Conservation (phyloP, 2,113 vertebrate genomes). For the Rallus limicola region DNA sequence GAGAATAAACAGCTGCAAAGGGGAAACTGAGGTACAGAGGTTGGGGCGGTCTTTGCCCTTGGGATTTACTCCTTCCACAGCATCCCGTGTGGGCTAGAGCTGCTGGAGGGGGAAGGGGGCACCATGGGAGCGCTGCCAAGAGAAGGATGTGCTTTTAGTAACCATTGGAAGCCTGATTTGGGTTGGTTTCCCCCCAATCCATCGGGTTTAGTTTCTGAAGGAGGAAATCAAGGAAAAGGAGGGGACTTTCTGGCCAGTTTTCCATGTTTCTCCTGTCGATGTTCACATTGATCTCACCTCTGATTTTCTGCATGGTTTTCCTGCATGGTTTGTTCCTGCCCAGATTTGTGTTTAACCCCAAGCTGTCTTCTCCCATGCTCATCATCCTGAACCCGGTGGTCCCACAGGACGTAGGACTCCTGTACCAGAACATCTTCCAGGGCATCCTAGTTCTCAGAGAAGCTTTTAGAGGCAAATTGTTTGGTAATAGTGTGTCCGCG, state of each 20-base stretch:
- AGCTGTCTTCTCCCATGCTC: conserved; percentile 29
- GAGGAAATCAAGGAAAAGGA: too few relatives aligned
- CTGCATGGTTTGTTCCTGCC: conserved; percentile 38
- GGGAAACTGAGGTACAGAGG: not conserved
- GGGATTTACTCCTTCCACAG: not conserved
- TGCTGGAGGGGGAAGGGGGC: not conserved
- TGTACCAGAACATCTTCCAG: conserved; percentile 7
- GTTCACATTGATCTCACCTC: not conserved
- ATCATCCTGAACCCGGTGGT: not conserved
- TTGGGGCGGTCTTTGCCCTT: accelerated
- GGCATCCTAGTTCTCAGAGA: not conserved
- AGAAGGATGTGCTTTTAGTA: not conserved
- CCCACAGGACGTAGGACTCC: not conserved
- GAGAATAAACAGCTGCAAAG: not conserved
- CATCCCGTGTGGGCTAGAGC: not conserved
- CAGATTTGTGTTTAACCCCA: conserved; percentile 41
- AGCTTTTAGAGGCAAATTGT: conserved; percentile 17
- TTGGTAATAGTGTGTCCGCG: not conserved
- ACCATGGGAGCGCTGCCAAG: accelerated
- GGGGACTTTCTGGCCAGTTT: not conserved
- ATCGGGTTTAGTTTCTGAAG: too few relatives aligned
- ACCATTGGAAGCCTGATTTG: not conserved
- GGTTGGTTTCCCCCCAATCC: too few relatives aligned
- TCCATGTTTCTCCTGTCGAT: not conserved
- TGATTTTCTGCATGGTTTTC: conserved; percentile 43